phyloP scores from a whole-genome alignment of 2,888 invertebrate genomes.

The Dusona sp. region DNA sequence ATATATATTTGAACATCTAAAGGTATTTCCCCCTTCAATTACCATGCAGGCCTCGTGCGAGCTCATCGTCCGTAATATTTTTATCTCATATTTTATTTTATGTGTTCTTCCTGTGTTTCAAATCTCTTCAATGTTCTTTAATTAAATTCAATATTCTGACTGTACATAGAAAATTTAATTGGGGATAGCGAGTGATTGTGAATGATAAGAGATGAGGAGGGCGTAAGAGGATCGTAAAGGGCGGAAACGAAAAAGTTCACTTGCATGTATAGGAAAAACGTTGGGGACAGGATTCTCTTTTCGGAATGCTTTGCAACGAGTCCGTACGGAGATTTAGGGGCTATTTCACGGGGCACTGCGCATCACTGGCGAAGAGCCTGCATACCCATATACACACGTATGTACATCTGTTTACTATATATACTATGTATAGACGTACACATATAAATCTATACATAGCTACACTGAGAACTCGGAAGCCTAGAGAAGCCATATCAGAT shows the following conservation, averaged over 20 bases:
- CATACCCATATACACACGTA: not conserved
- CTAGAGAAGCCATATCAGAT: conserved; percentile 58
- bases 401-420: not conserved
- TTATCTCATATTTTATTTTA: not conserved
- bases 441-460: conserved; percentile 10
- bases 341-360: conserved; percentile 70
- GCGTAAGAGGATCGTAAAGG: conserved; percentile 67
- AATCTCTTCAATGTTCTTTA: not conserved
- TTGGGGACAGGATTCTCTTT: conserved; percentile 50
- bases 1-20: not conserved
- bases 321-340: conserved; percentile 70
- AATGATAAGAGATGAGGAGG: conserved; percentile 57
- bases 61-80: not conserved
- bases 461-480: conserved; percentile 33
- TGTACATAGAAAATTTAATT: conserved; percentile 20
- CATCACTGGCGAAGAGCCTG: conserved; percentile 57
- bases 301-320: conserved; percentile 58
- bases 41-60: not conserved
- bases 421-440: not conserved
- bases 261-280: conserved; percentile 41
- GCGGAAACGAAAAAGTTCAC: conserved; percentile 50
- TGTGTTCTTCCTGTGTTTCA: not conserved
- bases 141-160: not conserved
- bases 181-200: conserved; percentile 56
- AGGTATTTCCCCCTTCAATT: not conserved